Conservation (phyloP, 2,113 vertebrate genomes). For the Alethe castanea region DNA sequence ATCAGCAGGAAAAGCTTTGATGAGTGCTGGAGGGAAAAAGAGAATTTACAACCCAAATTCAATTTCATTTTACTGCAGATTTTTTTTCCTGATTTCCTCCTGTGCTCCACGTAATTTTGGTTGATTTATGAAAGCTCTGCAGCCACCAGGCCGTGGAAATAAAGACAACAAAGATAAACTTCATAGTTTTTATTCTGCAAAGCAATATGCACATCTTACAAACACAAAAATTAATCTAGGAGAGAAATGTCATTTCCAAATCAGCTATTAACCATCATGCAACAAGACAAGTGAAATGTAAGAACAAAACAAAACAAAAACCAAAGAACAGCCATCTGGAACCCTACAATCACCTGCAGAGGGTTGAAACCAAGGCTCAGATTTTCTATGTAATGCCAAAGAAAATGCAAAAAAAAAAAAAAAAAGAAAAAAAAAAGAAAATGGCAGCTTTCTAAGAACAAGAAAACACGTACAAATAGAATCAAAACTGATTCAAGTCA, state of each 20-base stretch:
- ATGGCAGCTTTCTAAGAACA: conserved; percentile 68
- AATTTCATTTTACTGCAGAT: neutral
- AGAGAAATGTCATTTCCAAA: conserved; percentile 76
- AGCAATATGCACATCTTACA: conserved; percentile 82
- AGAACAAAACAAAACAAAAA: neutral
- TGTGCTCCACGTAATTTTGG: accelerated
- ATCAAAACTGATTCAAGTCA: conserved; percentile 83
- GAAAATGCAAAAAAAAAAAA: neutral
- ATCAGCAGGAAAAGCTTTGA: neutral
- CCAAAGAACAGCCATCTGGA: conserved; percentile 24
- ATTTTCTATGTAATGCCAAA: conserved; percentile 59
- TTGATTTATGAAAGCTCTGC: neutral
- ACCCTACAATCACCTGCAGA: conserved; percentile 67
- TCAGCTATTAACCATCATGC: conserved; percentile 80
- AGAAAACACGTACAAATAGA: conserved; percentile 73
- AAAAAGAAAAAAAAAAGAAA: neutral
- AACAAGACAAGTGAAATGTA: conserved; percentile 74
- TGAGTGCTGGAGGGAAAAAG: neutral
- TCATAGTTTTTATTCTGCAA: conserved; percentile 77
- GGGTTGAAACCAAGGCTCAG: conserved; percentile 58
- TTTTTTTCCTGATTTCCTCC: neutral
- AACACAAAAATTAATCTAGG: conserved; percentile 77
- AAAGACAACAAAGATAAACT: conserved; percentile 29
- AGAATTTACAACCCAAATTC: neutral
- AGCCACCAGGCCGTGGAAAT: neutral